Base-by-base conservation (phyloP, 2,888 invertebrate species). In the Trypoxylon attenuatum region DNA sequence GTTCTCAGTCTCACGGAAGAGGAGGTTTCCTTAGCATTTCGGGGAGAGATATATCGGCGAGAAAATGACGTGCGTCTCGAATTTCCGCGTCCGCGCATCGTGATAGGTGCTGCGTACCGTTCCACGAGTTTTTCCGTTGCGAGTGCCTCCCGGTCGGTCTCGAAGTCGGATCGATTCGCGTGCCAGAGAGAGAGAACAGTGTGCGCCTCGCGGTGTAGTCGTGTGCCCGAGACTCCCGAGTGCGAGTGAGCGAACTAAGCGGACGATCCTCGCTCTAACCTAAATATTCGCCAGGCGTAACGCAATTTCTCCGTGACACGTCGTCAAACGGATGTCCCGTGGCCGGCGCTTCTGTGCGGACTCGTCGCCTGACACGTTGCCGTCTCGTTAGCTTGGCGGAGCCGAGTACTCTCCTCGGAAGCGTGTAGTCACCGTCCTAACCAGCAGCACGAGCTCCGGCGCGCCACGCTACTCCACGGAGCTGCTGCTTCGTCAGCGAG, bases 1-100 rank as follows among this genome's bases (percentile, higher is more conserved):
- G 67, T 69, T n/a, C 75, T 72, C 72, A 79, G 80, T 81, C 73
- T 76, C 70, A 72, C 81, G 81, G 69, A 80, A 80, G 77, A 73
- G 70, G 75, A 80, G 79, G 77, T 79, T 80, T 72, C 77, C 76
- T 81, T 66, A 72, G 76, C 77, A 69, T 73, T 74, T 64, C 72
- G 43, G 59, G 27, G 58, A 60, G 52, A 59, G 56, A 69, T 45
- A 65, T 66, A 33, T 58, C 60, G 64, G 67, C 41, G 59, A 49
- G 68, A 79, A 78, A 75, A 82, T 82, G 82, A 80, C 77, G 80
- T 74, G 77, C 69, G 76, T 70, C 68, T 77, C 79, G 70, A 67
- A 65, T 75, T 72, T 71, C 72, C 69, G 74, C 72, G 73, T 67
- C 53, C 72, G 70, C 69, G 77, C 73, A 61, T 78, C 79, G 79